Percentiles rank a stretch among this genome's conserved stretches.
phyloP scores from a whole-genome alignment of 2,888 invertebrate genomes.

The Gisinianus flammeolus region DNA sequence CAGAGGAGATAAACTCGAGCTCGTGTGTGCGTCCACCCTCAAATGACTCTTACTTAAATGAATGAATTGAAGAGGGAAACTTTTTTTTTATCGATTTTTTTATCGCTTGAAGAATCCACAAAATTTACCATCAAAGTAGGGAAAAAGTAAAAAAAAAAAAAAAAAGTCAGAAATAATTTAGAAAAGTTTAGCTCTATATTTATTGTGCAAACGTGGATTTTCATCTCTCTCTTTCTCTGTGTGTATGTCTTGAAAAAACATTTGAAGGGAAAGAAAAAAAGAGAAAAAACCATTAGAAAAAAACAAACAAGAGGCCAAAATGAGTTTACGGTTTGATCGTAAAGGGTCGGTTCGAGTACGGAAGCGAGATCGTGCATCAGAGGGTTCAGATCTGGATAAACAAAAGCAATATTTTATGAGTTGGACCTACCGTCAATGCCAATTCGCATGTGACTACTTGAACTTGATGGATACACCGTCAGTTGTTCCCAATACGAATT shows the following conservation, averaged over 20 bases:
- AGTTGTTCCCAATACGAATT: not conserved
- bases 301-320: conserved; percentile 42
- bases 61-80: too few relatives aligned
- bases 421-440: conserved; percentile 56
- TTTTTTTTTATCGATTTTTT: too few relatives aligned
- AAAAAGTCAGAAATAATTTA: too few relatives aligned
- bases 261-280: not conserved
- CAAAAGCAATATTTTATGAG: conserved; percentile 50
- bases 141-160: too few relatives aligned
- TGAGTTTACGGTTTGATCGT: conserved; percentile 58
- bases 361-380: not conserved
- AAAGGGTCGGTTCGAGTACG: conserved; percentile 52
- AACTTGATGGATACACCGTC: conserved; percentile 53
- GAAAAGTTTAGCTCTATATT: too few relatives aligned
- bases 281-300: not conserved
- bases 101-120: too few relatives aligned
- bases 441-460: conserved; percentile 57
- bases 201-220: too few relatives aligned
- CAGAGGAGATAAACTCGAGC: too few relatives aligned
- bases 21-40: too few relatives aligned
- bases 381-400: not conserved
- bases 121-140: too few relatives aligned
- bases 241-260: not conserved
- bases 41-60: too few relatives aligned
- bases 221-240: not conserved